Base-by-base conservation (phyloP, 2,797 vertebrate species). In the Botia almorhae region DNA sequence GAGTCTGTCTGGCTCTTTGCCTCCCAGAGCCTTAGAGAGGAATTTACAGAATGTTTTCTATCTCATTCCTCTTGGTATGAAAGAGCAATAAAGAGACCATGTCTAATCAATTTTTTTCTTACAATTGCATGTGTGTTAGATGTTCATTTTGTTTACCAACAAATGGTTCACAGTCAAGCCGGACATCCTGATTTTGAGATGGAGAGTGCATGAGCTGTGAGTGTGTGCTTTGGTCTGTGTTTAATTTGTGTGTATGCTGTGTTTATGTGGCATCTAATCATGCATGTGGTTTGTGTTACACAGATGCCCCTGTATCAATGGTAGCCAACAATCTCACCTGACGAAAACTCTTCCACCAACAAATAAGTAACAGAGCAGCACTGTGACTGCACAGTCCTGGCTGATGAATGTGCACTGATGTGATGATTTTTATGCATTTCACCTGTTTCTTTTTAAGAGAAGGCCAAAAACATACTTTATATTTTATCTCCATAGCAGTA, bases 201-300 rank as follows among this genome's bases (percentile, higher is more conserved):
- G 48, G 65, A 82, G 87, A 84, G 21, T 8, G 11, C 69, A 85
- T 79, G 86, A 16, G 4, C 76, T 82, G 82, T 55, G 70, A 84
- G 63, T 76, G 87, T 80, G 56, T 81, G 83, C 85, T 87, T 83
- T 80, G 79, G 0, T 21, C 13, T 8, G 8, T 56, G n/a, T 2
- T 56, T 19, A 8, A 11, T 56, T 0, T 19, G 2, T 23, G 2
- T 56, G 53, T 56, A 3, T 56, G 17, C 7, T 55, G 16, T 60
- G 56, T 10, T 58, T 21, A 53, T 56, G 56, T 23, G 19, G 55
- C 16, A 78, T 61, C 16, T 2, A 65, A 71, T 58, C 77, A 46
- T 55, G 60, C 19, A 65, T 36, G 56, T 39, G 46, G 73, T 46
- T 68, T 33, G 55, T 21, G 61, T 76, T 55, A 23, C 50, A 19